Evolutionary conservation across 2,797 vertebrate species (phyloP).

Genomic region (Schizothorax lantsangensis): DNA sequence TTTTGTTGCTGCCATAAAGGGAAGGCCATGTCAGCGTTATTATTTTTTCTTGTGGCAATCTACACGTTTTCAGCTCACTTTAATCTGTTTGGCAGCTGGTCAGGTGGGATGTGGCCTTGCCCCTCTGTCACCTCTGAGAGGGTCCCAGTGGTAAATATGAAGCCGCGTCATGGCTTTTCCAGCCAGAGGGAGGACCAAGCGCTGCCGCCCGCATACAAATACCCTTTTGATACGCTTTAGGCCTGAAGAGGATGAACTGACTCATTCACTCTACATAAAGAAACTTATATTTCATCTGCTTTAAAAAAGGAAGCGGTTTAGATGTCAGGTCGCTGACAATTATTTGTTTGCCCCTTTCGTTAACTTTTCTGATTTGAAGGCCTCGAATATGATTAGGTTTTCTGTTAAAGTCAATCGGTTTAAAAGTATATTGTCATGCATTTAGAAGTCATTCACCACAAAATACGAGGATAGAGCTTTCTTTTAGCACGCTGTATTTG

Average conservation of each 20-base stretch:
- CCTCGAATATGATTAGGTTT: neutral
- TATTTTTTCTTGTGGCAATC: constrained; percentile 72
- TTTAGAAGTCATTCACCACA: neutral
- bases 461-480: neutral
- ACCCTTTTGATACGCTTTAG: constrained; percentile 50
- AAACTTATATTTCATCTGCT: neutral
- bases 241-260: constrained; percentile 42
- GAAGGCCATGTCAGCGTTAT: constrained; percentile 82
- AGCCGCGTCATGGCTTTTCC: constrained; percentile 65
- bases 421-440: neutral
- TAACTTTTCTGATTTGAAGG: neutral
- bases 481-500: constrained; percentile 5
- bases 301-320: constrained; percentile 7
- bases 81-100: constrained; percentile 78
- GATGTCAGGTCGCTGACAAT: neutral
- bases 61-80: constrained; percentile 76
- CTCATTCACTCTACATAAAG: constrained; percentile 31
- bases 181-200: constrained; percentile 58
- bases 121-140: constrained; percentile 70
- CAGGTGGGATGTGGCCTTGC: constrained; percentile 79
- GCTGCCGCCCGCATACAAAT: constrained; percentile 64
- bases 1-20: constrained; percentile 81
- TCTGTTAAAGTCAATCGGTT: neutral
- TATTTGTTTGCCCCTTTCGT: neutral
- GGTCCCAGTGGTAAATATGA: constrained; percentile 78